These are phyloP conservation scores for Hirtodrosophila histrioides DNA, from an alignment of 2,888 invertebrate genomes.

Conservation along the genomic window DNA sequence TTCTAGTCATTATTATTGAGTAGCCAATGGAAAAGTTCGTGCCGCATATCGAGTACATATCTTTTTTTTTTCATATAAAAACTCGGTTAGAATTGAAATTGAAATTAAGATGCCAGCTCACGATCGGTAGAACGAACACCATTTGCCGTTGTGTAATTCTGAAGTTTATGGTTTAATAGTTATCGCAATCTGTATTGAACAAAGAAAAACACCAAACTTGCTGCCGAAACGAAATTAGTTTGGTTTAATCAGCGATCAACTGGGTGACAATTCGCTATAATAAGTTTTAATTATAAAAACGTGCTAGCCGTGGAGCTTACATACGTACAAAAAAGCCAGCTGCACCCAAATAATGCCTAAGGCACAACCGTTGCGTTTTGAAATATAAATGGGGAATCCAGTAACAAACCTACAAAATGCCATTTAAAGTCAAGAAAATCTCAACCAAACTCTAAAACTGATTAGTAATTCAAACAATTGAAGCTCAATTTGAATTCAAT, in stretches of 20 bases:
- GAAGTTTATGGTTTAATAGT: slow-evolving; percentile 12
- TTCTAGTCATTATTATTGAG: no score
- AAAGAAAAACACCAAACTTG: no score
- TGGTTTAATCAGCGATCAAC: slow-evolving; percentile 21
- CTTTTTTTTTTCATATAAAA: no score
- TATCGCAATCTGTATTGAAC: slow-evolving; percentile 14
- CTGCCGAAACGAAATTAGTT: slow-evolving; percentile 4
- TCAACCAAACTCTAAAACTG: slow-evolving; percentile 22
- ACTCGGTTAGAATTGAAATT: no score
- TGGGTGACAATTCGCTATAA: slow-evolving; percentile 31
- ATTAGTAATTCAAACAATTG: slow-evolving; percentile 51
- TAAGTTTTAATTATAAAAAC: slow-evolving; percentile 42
- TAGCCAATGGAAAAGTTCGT: no score
- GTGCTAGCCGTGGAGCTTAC: slow-evolving; percentile 12
- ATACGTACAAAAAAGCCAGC: slow-evolving; percentile 10
- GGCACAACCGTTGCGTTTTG: slow-evolving; percentile 3
- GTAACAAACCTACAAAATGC: slow-evolving; percentile 22
- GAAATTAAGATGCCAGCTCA: slow-evolving; percentile 2
- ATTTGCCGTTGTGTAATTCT: slow-evolving; percentile 24
- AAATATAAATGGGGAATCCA: background rate
- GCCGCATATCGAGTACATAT: no score
- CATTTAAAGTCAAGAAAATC: slow-evolving; percentile 25
- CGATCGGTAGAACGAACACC: slow-evolving; percentile 19
- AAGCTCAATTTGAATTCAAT: slow-evolving; percentile 61
- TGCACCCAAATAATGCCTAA: slow-evolving; percentile 30